A percentile compares a stretch with the other conserved stretches of the same genome.
phyloP scores from a whole-genome alignment of 2,113 vertebrate species.

The Eira barbara region DNA sequence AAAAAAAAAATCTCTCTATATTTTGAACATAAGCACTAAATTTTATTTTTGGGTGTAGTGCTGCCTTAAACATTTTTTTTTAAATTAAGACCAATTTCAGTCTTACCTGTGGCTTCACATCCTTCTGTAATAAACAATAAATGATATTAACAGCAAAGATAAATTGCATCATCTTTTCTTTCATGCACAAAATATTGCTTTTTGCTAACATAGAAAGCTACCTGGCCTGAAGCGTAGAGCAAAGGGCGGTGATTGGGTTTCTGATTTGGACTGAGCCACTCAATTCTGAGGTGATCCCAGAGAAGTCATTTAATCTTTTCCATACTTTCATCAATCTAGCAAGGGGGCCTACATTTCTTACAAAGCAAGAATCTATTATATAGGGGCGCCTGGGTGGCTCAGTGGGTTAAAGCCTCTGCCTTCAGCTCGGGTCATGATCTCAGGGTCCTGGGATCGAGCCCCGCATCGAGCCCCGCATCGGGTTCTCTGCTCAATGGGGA shows the following conservation, averaged over 20 bases:
- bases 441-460: no score
- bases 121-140: not conserved
- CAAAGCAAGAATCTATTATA: not conserved
- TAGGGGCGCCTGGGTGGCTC: no score
- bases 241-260: not conserved
- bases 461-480: no score
- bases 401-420: no score
- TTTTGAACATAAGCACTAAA: not conserved
- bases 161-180: not conserved
- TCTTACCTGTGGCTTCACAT: not conserved
- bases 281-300: not conserved
- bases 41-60: not conserved
- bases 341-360: not conserved
- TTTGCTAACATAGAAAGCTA: not conserved
- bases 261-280: slow-evolving; percentile 21
- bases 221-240: not conserved
- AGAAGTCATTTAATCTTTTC: slow-evolving; percentile 26
- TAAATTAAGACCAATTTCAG: not conserved
- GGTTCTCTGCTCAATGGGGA: no score
- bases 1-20: not conserved
- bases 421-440: no score
- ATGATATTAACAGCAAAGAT: not conserved
- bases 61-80: not conserved
- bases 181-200: not conserved
- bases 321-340: not conserved